Evolutionary conservation across 2,888 invertebrate species (phyloP).

Genomic region (Calliscelio sp.): DNA sequence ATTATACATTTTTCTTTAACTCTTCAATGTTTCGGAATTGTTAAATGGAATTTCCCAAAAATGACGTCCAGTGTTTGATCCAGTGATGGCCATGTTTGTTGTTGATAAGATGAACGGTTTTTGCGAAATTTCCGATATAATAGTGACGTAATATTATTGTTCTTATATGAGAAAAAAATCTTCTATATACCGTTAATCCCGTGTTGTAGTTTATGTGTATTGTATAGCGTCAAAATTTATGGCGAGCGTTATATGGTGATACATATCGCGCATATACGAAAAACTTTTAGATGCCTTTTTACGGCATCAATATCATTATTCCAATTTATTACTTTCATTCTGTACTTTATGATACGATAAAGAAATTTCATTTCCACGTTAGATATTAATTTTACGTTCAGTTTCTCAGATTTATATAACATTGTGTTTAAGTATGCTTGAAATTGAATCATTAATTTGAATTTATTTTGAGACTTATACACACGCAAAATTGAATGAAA

Average conservation of each 20-base stretch:
- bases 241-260: conserved; percentile 25
- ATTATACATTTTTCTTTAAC: conserved; percentile 19
- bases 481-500: conserved; percentile 23
- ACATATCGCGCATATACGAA: conserved; percentile 33
- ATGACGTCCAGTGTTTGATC: neutral
- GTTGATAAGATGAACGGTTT: neutral
- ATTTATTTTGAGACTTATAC: conserved; percentile 10
- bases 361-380: neutral
- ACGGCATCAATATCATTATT: conserved; percentile 4
- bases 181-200: conserved; percentile 41
- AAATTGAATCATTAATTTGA: no score
- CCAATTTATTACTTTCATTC: neutral
- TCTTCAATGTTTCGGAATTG: conserved; percentile 17
- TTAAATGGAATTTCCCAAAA: conserved; percentile 8
- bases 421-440: no score
- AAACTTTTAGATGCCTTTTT: conserved; percentile 4
- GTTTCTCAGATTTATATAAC: no score
- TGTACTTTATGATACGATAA: neutral
- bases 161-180: neutral
- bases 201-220: conserved; percentile 52
- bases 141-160: neutral
- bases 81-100: conserved; percentile 10
- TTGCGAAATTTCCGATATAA: neutral
- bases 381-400: neutral
- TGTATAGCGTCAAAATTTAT: conserved; percentile 34